These are phyloP conservation scores for Gymnopithys bicolor DNA, from an alignment of 2,797 vertebrate species.

Conservation along the genomic window DNA sequence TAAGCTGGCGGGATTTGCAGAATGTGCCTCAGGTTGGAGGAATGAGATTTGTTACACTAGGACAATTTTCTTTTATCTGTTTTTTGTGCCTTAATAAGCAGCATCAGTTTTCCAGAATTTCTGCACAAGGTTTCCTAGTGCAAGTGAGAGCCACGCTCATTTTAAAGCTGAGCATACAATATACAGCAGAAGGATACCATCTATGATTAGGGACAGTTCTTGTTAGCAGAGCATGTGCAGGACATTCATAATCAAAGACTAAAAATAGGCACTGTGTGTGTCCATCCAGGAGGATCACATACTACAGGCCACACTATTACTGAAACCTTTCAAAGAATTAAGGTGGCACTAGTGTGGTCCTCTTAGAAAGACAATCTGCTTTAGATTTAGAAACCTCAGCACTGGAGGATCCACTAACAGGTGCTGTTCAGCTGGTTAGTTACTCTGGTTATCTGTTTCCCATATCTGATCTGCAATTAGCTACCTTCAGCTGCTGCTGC, in stretches of 20 bases:
- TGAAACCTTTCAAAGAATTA: neutral
- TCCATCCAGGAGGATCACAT: neutral
- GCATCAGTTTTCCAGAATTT: neutral
- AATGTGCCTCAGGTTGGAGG: neutral
- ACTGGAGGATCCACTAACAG: neutral
- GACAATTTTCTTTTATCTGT: neutral
- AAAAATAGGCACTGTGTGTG: neutral
- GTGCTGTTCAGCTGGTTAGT: conserved; percentile 13
- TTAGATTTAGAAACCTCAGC: conserved; percentile 18
- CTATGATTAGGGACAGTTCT: neutral
- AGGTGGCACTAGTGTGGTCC: neutral
- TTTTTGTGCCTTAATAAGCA: neutral
- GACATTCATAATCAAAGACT: conserved; percentile 4
- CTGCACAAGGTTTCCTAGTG: neutral
- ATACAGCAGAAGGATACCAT: neutral
- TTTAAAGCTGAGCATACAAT: neutral
- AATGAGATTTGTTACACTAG: neutral
- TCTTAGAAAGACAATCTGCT: neutral
- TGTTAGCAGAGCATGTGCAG: neutral
- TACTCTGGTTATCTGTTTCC: neutral
- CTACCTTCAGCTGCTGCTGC: conserved; percentile 4
- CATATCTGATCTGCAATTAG: neutral
- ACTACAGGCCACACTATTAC: neutral
- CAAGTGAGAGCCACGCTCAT: neutral
- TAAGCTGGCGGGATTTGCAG: neutral